Conservation (phyloP, 2,797 vertebrate genomes). For the Chiloscyllium punctatum region DNA sequence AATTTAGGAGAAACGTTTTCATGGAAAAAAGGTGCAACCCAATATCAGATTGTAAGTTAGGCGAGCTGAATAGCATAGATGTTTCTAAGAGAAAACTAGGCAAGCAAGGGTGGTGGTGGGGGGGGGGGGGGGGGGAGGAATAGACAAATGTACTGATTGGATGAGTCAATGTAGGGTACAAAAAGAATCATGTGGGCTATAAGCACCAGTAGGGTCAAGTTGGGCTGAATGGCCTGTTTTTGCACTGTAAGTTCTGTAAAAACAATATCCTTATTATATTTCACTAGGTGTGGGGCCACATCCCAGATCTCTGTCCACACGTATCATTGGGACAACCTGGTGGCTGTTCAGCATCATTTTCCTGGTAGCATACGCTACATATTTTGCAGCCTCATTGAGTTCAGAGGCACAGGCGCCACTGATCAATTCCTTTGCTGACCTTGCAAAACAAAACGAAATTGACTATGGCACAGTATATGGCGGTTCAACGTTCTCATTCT, state of each 20-base stretch:
- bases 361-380: slow-evolving; percentile 76
- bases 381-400: slow-evolving; percentile 63
- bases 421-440: slow-evolving; percentile 76
- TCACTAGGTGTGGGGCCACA: slow-evolving; percentile 69
- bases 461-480: slow-evolving; percentile 73
- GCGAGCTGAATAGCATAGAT: neutral
- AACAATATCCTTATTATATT: neutral
- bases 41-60: neutral
- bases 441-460: slow-evolving; percentile 71
- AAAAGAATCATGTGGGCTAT: neutral
- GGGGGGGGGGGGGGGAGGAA: neutral
- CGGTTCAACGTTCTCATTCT: slow-evolving; percentile 76
- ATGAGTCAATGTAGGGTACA: neutral
- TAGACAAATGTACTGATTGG: neutral
- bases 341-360: slow-evolving; percentile 76
- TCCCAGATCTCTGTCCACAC: slow-evolving; percentile 69
- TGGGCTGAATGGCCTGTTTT: neutral
- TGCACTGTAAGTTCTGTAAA: neutral
- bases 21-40: neutral
- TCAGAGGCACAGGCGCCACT: slow-evolving; percentile 56
- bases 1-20: neutral
- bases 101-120: neutral
- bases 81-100: neutral
- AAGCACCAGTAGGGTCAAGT: neutral
- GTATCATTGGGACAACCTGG: slow-evolving; percentile 73